Evolutionary conservation across 2,888 invertebrate species (phyloP), one percentile per base, ranked within the genome.

Genomic region (Torymus aiolomorphi): DNA sequence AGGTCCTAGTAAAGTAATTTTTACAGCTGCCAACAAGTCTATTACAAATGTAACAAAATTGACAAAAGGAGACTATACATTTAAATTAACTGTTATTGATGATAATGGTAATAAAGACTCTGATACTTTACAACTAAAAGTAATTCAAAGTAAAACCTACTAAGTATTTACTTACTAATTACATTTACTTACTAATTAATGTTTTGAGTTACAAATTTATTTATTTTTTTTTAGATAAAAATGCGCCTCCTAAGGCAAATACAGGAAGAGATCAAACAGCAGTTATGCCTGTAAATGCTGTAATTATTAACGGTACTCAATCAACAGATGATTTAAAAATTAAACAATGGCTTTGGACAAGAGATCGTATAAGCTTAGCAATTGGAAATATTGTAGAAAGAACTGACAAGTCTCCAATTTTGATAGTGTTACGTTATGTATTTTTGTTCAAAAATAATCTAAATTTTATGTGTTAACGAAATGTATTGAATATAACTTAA

Each of bases 271-370:
- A 97, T 90, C 94, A 95, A 87, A 94, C 94, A 16, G 91, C 97
- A 0, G 92, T 94, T 63, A 91, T 97, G 70, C 97, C 98, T 0
- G 91, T 94, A 3, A 93, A 94, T 57, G 94, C 96, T 18, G 92
- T 98, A 11, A 92, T 94, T 69, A 91, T 98, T 75, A 97, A 98
- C 91, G 98, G 98, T 0, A 94, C 95, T 0, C 92, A 92, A 82
- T 98, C 98, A 0, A 94, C 93, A 18, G 98, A 98, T 89, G 98
- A 98, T 91, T 94, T 97, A 88, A 94, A 94, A 13, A 95, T 98
- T 77, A 95, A 95, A 0, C 93, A 94, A 73, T 98, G 97, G 94
- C 92, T 93, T 76, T 98, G 98, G 98, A 93, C 93, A 0, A 92
- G 97, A 57, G 94, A 95, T 88, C 93, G 94, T 78, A 92, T 94